A percentile compares a stretch with the other conserved stretches of the same genome.
These are phyloP conservation scores for Percina caprodes DNA, from an alignment of 2,113 vertebrate species.

Conservation along the genomic window DNA sequence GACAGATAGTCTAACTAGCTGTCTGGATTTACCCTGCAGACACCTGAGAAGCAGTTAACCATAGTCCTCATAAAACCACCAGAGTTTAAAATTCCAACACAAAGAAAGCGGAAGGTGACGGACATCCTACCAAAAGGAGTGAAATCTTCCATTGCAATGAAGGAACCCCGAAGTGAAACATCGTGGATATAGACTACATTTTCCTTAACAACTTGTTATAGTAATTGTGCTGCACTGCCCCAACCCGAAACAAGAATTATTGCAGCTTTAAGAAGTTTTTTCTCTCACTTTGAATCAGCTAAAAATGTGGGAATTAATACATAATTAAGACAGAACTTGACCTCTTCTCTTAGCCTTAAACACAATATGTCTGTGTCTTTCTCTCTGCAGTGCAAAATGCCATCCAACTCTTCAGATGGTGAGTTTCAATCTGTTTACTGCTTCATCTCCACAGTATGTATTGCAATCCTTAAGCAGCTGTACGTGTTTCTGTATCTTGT, in stretches of 20 bases:
- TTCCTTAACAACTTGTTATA: not conserved
- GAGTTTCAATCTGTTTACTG: conserved; percentile 25
- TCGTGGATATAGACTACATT: not conserved
- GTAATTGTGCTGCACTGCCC: not conserved
- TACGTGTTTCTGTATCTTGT: not conserved
- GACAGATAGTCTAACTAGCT: no score
- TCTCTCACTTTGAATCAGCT: not conserved
- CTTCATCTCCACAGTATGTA: not conserved
- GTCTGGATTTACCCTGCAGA: no score
- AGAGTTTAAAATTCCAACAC: no score
- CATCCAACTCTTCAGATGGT: conserved; percentile 56
- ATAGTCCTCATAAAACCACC: no score
- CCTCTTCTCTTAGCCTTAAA: not conserved
- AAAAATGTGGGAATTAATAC: not conserved
- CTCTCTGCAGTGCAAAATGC: conserved; percentile 60
- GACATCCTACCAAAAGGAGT: no score
- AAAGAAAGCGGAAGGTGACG: no score
- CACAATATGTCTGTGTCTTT: conserved; percentile 26
- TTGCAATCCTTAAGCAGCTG: not conserved
- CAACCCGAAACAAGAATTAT: not conserved
- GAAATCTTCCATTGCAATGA: no score
- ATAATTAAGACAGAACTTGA: not conserved
- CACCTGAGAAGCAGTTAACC: no score
- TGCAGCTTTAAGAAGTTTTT: not conserved
- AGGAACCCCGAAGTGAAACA: no score